Base-by-base conservation (phyloP, 2,888 invertebrate genomes). In the Hirtodrosophila trivittata region DNA sequence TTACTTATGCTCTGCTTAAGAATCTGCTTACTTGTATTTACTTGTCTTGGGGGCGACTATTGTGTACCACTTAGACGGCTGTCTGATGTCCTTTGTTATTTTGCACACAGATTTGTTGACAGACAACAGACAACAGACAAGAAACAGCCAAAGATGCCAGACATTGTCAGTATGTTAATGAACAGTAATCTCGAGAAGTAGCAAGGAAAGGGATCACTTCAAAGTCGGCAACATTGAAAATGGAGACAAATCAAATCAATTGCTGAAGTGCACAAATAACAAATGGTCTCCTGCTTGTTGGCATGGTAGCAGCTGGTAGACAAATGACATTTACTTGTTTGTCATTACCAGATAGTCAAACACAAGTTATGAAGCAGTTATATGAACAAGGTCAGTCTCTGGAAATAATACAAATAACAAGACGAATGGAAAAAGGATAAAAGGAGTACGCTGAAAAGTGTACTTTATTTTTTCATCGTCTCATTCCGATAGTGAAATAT, bases 181-280 rank as follows among this genome's bases (percentile, higher is more conserved):
- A 84, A 63, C 59, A 42, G 39, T 52, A 59, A 80, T 33, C 64
- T 56, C 18, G 30, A 43, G 42, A 18, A 43, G 9, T 38, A 21
- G 21, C 9, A 32, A 30, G 26, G 26, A 12, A 33, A 51, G 13
- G 37, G 33, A 46, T 38, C 42, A 59, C 60, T 83, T 58, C 69
- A 83, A 78, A 76, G 74, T 35, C 52, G n/a, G 30, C 28, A 14
- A 16, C 37, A 33, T 55, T 57, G 50, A 77, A 65, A 84, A 74
- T 59, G 55, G 57, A 58, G 56, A 66, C 46, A 77, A 85, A 85
- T 77, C 75, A 59, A 67, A 62, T 50, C 78, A 70, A 77, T 84
- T 81, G 85, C 45, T 49, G 42, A 38, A 26, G 69, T 63, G 54
- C 74, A 50, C 66, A 69, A 66, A 59, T 37, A 43, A 41, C 30